Conservation (phyloP, 2,113 vertebrate species). For the Microtus pennsylvanicus region DNA sequence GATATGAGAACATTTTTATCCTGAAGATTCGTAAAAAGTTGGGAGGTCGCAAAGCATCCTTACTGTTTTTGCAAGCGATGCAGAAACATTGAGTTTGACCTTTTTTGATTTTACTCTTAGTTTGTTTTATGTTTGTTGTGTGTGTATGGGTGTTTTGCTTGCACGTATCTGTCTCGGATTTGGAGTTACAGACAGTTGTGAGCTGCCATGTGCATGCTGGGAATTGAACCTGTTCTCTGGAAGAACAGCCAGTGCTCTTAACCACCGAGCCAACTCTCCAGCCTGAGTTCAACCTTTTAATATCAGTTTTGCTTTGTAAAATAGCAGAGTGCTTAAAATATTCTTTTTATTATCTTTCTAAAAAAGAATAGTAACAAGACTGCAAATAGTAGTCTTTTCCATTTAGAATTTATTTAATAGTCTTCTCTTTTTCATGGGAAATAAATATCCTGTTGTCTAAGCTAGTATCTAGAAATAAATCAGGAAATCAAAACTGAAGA, state of each 20-base stretch:
- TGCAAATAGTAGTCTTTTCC: conserved; percentile 46
- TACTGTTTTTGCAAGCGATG: conserved; percentile 44
- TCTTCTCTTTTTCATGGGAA: conserved; percentile 42
- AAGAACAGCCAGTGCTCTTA: neutral
- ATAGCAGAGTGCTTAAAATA: conserved; percentile 43
- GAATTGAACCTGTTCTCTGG: neutral
- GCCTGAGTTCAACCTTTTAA: neutral
- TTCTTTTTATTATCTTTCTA: conserved; percentile 21
- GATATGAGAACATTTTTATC: conserved; percentile 26
- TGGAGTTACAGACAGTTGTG: neutral
- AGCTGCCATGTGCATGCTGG: neutral
- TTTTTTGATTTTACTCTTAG: neutral
- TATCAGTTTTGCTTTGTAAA: conserved; percentile 54
- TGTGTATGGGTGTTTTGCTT: neutral
- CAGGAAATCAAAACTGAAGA: conserved; percentile 74
- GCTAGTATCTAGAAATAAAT: conserved; percentile 73
- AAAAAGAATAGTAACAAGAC: conserved; percentile 26
- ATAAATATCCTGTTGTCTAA: conserved; percentile 63
- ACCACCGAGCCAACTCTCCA: neutral
- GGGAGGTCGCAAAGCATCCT: conserved; percentile 4
- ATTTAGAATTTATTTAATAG: conserved; percentile 33
- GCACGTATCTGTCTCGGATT: neutral
- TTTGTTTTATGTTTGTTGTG: neutral
- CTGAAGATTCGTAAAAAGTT: neutral
- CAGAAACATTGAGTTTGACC: neutral